Evolutionary conservation across 2,113 vertebrate species (phyloP), one percentile per base, ranked within the genome.

Genomic region (Syngnathus scovelli): DNA sequence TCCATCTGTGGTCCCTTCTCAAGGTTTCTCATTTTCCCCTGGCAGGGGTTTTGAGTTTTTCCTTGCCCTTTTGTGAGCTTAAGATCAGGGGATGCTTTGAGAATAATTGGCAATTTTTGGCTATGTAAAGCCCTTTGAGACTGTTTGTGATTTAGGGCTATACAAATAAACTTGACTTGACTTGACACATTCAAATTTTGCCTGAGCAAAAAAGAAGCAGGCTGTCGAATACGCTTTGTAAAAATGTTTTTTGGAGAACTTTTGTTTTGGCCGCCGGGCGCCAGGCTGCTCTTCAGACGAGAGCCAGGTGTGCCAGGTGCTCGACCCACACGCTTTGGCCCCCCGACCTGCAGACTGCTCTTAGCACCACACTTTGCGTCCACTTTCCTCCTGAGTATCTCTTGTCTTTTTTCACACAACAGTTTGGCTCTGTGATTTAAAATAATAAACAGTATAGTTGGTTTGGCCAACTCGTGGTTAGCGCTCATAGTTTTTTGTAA

Each of bases 221-320:
- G 16, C 51, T 23, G 21, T 9, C 8, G 21, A 54, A 48, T n/a
- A 56, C 37, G 2, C 23, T 18, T 18, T 2, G 39, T 21, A 61
- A 51, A 43, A 62, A 63, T 54, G 52, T 69, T 69, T 83, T 72
- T 69, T 36, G 64, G 61, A 70, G 63, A 68, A 76, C 70, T 77
- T 81, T 83, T 72, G 68, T 83, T 81, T 79, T 52, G 54, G 52
- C 71, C 36, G 73, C 59, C 67, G 61, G 7, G 21, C 69, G 46
- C 67, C 48, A 75, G 76, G 54, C 55, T 55, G 72, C 82, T 84
- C 84, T 84, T 79, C 78, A 87, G 82, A 88, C 69, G 10, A 85
- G 78, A 71, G 74, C 79, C 83, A 80, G 83, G 79, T 86, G 79
- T 75, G 79, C 74, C 75, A 33, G 67, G 36, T 46, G 69, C 71